Evolutionary conservation across 2,888 invertebrate genomes (phyloP), one percentile per base, ranked within the genome.

Genomic region (Baccha elongata): DNA sequence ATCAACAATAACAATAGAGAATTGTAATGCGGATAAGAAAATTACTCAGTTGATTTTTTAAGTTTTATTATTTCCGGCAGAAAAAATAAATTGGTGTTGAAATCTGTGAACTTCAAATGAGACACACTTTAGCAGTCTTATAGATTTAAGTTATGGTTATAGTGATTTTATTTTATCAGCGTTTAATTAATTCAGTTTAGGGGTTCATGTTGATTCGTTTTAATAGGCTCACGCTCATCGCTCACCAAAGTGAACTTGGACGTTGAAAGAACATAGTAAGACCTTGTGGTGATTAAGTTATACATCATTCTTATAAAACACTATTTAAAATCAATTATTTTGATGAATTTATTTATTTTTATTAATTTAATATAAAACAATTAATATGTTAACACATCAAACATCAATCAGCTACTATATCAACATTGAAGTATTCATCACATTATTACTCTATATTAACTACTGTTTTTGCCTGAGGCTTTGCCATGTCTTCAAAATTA

Each of bases 1-100:
- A 26, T 26, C 3, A 26, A 26, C 6, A 26, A 26, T 4, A 48
- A 26, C 26, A 64, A 52, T 32, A 42, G 62, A 15, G 21, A 1
- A 44, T 7, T 37, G 40, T 52, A 53, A 29, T 21, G 15, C 37
- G 46, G 67, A 79, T 62, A 67, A 37, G 46, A 46, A 73, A 46
- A 53, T 52, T 67, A 73, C 48, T 53, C 73, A 67, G 17, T n/a
- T n/a, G n/a, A 52, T 78, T 50, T 48, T 17, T 3, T 15, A 35
- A 50, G 2, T 52, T 40, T 13, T n/a, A 35, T 55, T 26, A 19
- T 29, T 71, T 69, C 69, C 69, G 55, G 37, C 68, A 46, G 68
- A 15, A 29, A 29, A 40, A 60, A 44, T 19, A 19, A 48, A 17
- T 69, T 26, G 7, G 46, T 53, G 62, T 53, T 68, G 60, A 40